Evolutionary conservation across 2,113 vertebrate species (phyloP), one percentile per base, ranked within the genome.

Genomic region (Cheilinus undulatus): DNA sequence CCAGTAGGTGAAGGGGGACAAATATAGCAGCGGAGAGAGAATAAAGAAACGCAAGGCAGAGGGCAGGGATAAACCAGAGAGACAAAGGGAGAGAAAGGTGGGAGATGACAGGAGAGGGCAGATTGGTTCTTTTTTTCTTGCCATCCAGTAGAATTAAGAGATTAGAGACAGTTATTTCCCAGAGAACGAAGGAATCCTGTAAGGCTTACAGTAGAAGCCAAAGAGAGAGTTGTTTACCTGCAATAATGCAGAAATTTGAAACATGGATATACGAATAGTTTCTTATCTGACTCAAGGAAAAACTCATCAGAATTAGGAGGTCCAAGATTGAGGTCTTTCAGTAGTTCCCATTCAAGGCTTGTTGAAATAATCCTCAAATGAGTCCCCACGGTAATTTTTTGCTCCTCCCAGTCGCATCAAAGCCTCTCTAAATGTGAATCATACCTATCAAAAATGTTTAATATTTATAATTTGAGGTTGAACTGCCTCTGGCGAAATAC

Each of bases 81-180:
- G 56, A 62, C 51, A 82, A 45, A 45, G 49, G 70, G 56, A 45
- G 58, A 32, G 32, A 51, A 7, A 61, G 68, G 56, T 11, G 34
- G 28, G 15, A 50, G 53, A 54, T 57, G 14, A 59, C 19, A 22
- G 34, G 27, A 57, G 61, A 57, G 61, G 69, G 60, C 40, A 66
- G 54, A 62, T 30, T 46, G 63, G 76, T 78, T 48, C 8, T 67
- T 24, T 65, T 62, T 59, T 62, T 76, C 34, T 36, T 70, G 70
- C 54, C 36, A 70, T 73, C 34, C 14, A 49, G 46, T 59, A 74
- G 76, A 80, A 86, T 83, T 66, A 89, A 80, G 66, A 73, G 84
- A 87, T 89, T 82, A 86, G 63, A 51, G 58, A 38, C 22, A 68
- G 52, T 62, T 2, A 24, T 85, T 69, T 84, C 60, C 27, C 27